phyloP scores from a whole-genome alignment of 2,888 invertebrate genomes.

The Epirrita christyi region DNA sequence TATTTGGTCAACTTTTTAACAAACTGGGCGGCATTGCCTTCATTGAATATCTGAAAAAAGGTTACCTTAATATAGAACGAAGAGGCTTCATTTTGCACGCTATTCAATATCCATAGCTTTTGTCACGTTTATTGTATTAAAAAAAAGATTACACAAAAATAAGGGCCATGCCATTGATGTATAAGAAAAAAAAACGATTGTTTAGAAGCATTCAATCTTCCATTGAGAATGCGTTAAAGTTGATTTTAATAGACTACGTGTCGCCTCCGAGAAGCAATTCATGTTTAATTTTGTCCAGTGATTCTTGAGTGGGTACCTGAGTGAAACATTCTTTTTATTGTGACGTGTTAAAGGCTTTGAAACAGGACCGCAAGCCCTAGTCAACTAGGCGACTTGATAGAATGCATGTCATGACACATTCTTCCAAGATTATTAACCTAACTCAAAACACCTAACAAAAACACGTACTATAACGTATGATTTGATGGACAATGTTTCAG shows the following conservation, averaged over 20 bases:
- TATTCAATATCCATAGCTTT: constrained; percentile 68
- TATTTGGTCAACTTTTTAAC: constrained; percentile 44
- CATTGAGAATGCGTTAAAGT: constrained; percentile 81
- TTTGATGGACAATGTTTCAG: too few relatives aligned
- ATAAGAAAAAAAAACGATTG: constrained; percentile 68
- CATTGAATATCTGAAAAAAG: constrained; percentile 71
- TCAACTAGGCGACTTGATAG: background rate
- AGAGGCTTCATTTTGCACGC: constrained; percentile 62
- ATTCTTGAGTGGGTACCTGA: constrained; percentile 63
- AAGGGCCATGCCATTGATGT: constrained; percentile 75
- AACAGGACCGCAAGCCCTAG: constrained; percentile 6
- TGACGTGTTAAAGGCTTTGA: background rate
- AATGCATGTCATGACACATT: too few relatives aligned
- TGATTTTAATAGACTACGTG: constrained; percentile 81
- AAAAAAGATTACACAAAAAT: constrained; percentile 75
- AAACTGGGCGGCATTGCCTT: constrained; percentile 70
- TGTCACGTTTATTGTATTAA: constrained; percentile 71
- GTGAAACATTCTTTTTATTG: constrained; percentile 43
- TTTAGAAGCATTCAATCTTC: constrained; percentile 80
- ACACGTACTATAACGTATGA: too few relatives aligned
- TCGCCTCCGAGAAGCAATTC: constrained; percentile 76
- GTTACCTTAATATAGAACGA: constrained; percentile 77
- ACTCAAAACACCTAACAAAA: too few relatives aligned
- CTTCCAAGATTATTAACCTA: too few relatives aligned
- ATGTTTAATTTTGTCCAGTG: constrained; percentile 69